Evolutionary conservation across 2,113 vertebrate species (phyloP).

Genomic region (Craseonycteris thonglongyai): DNA sequence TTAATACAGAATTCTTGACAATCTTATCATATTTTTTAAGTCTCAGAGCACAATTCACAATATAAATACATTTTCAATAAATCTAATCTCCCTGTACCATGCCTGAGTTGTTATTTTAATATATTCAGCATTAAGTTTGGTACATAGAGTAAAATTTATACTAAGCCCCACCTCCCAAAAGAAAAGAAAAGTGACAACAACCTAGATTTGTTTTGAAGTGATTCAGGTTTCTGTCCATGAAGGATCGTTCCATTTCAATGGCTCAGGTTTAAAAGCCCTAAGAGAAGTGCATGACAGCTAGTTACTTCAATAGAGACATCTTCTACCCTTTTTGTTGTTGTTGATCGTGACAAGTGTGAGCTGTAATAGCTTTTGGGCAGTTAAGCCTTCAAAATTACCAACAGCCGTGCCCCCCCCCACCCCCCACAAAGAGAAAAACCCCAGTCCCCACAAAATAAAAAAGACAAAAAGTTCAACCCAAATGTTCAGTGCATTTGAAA

Average conservation of each 20-base stretch:
- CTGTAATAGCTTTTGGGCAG: conserved; percentile 72
- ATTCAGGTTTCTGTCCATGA: conserved; percentile 88
- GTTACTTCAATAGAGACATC: conserved; percentile 68
- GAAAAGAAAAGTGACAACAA: conserved; percentile 86
- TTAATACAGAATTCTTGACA: conserved; percentile 94
- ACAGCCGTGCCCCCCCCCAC: background rate
- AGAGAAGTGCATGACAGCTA: conserved; percentile 80
- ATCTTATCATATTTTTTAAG: conserved; percentile 80
- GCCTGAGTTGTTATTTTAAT: conserved; percentile 89
- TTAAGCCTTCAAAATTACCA: conserved; percentile 73
- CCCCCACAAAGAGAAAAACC: conserved; percentile 17
- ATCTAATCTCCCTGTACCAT: conserved; percentile 86
- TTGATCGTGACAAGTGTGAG: conserved; percentile 56
- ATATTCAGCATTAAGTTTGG: conserved; percentile 96
- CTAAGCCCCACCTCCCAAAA: conserved; percentile 79
- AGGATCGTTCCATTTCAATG: conserved; percentile 82
- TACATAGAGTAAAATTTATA: conserved; percentile 97
- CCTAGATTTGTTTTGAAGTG: conserved; percentile 85
- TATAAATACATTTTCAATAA: conserved; percentile 91
- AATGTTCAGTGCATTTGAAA: conserved; percentile 92
- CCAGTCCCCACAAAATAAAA: conserved; percentile 83
- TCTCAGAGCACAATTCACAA: conserved; percentile 93
- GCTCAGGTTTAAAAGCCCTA: conserved; percentile 89
- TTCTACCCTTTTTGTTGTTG: conserved; percentile 67
- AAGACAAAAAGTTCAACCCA: conserved; percentile 70